Evolutionary conservation across 2,797 vertebrate species (phyloP), one percentile per base, ranked within the genome.

Genomic region (Periparus ater): DNA sequence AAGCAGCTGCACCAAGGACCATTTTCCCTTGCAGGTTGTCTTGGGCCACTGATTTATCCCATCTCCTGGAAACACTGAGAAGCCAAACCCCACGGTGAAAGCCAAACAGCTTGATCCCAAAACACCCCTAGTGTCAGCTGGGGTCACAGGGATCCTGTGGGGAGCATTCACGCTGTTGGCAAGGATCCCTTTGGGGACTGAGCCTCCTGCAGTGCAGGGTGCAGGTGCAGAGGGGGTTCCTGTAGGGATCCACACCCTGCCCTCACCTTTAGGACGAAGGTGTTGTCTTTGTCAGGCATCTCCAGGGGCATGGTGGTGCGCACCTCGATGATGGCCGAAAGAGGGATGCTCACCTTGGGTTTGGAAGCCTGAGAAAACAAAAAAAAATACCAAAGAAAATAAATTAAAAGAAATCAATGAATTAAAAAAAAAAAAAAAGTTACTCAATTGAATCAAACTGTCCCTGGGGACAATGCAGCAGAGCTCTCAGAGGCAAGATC

Each of bases 281-380:
- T 99, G 97, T 99, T 99, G 98, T 99, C 99, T 92, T 99, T 99
- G 97, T 99, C 99, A 0, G 99, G 99, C 99, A 99, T 99, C 98
- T 99, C 99, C 97, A 99, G 97, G 0, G 99, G 99, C 99, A 99
- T 99, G 74, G 99, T 99, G 93, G 99, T 99, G 94, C 99, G 98
- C 82, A 99, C 99, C 97, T 99, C 99, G 38, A 99, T 98, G 63
- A 99, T 99, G 91, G 99, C 99, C 0, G 99, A 98, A 50, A 99
- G 98, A 0, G 99, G 99, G 97, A 99, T 98, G 97, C 98, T 99
- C 92, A 99, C 98, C 97, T 99, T 99, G 71, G 99, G 98, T 96
- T 99, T 99, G 80, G 99, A 99, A 32, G 99, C 99, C 99, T 99
- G 94, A 48, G 73, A 53, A 84, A 47, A 17, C 66, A 40, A 25